Evolutionary conservation across 2,888 invertebrate species (phyloP).

Genomic region (Caenorhabditis doughertyi): DNA sequence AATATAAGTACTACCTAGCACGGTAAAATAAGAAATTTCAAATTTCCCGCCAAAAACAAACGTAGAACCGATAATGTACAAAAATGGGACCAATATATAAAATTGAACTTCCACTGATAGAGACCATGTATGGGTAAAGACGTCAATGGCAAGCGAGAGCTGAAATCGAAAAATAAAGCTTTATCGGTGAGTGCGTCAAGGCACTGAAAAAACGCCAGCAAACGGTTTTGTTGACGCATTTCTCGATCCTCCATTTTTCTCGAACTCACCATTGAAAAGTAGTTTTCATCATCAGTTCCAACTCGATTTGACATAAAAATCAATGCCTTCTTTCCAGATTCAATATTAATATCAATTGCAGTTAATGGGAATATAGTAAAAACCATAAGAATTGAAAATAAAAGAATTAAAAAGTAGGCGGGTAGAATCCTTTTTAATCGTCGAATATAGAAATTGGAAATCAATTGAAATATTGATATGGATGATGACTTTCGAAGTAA

Average conservation of each 20-base stretch:
- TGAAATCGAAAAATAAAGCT: slow-evolving; percentile 10
- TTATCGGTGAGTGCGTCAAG: neutral
- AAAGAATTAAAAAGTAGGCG: neutral
- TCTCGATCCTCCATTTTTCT: neutral
- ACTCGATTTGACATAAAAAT: slow-evolving; percentile 10
- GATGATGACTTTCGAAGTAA: neutral
- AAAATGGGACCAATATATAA: slow-evolving; percentile 40
- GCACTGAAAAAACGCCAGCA: neutral
- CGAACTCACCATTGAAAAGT: slow-evolving; percentile 5
- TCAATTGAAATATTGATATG: neutral
- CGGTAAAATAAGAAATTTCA: neutral
- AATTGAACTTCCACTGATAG: slow-evolving; percentile 55
- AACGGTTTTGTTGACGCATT: neutral
- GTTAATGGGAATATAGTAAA: slow-evolving; percentile 5
- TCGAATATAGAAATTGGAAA: slow-evolving; percentile 1
- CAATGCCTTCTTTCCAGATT: slow-evolving; percentile 4
- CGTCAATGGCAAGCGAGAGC: slow-evolving; percentile 33
- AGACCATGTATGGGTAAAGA: slow-evolving; percentile 55
- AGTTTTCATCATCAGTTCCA: slow-evolving; percentile 6
- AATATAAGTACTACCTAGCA: too few species aligned
- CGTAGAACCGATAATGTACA: neutral
- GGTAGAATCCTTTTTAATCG: slow-evolving; percentile 21
- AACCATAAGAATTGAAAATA: neutral
- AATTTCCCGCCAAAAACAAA: neutral
- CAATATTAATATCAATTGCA: neutral